These are phyloP conservation scores for Argopecten irradians DNA, from an alignment of 1,140 invertebrate species.

Conservation along the genomic window DNA sequence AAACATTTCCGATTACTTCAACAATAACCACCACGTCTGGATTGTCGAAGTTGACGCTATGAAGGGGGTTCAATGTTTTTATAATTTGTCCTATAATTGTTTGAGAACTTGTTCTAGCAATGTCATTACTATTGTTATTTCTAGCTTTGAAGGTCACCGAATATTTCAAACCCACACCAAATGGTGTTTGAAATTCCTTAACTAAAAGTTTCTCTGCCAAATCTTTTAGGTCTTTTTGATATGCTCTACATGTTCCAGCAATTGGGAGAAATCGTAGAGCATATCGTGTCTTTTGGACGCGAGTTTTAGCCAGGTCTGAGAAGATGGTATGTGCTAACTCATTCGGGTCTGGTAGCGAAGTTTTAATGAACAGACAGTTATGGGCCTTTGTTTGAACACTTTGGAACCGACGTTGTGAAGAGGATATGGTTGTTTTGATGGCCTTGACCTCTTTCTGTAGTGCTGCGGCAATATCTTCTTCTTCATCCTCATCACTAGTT, in stretches of 20 bases:
- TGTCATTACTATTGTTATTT: constrained; percentile 85
- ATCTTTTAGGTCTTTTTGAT: constrained; percentile 84
- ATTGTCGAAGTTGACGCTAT: constrained; percentile 64
- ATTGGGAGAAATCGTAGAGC: constrained; percentile 88
- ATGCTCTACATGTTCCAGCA: constrained; percentile 87
- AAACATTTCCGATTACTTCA: constrained; percentile 72
- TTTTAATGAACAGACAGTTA: constrained; percentile 90
- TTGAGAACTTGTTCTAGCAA: constrained; percentile 81
- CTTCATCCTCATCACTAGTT: constrained; percentile 47
- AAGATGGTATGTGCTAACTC: constrained; percentile 84
- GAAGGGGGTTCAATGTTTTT: constrained; percentile 59
- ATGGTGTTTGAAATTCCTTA: constrained; percentile 83
- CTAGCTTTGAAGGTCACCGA: constrained; percentile 88
- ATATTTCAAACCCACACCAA: constrained; percentile 82
- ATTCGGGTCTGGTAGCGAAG: constrained; percentile 85
- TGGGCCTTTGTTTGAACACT: constrained; percentile 86
- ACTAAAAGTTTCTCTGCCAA: constrained; percentile 84
- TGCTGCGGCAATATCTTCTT: constrained; percentile 73
- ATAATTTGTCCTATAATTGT: constrained; percentile 61
- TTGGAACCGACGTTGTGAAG: constrained; percentile 74
- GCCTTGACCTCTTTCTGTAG: constrained; percentile 66
- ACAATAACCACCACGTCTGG: constrained; percentile 72
- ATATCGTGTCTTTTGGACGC: constrained; percentile 90
- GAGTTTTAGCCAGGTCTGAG: constrained; percentile 84
- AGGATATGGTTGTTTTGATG: constrained; percentile 77